Base-by-base conservation (phyloP, 2,113 vertebrate genomes). In the Zosterops borbonicus region DNA sequence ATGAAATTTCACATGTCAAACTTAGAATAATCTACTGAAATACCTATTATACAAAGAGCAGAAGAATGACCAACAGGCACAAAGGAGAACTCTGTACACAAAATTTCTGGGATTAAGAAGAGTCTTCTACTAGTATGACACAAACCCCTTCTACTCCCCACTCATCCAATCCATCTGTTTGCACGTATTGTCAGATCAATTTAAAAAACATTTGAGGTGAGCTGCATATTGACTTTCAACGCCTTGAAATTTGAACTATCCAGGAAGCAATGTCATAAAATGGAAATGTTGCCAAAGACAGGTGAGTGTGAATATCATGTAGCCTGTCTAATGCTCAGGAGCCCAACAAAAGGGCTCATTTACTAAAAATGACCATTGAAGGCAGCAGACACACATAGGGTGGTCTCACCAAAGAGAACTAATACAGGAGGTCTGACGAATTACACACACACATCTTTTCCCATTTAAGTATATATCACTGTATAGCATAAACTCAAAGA, bases 261-360 rank as follows among this genome's bases (percentile, higher is more conserved):
- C 28, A 71, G 14, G 13, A 81, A 85, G 4, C 46, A 79, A 73
- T 22, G 44, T 12, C 52, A 75, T 59, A 21, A 74, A 89, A 67
- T 8, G 18, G 42, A 65, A 83, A 77, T 3, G 2, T 2, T 83
- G 50, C 14, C 25, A 14, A 68, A 76, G 59, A 49, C 46, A 60
- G 22, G 33, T 0, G 4, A 56, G 5, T 3, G 65, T 50, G 79
- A 93, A 39, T 24, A 70, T 21, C 1, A 0, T 12, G 10, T 7
- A 27, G 20, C 4, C 70, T 67, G 69, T 37, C n/a, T 37, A 60
- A 79, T 4, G 12, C 28, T 58, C 31, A n/a, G 49, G 8, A 80
- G 42, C 14, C 20, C 59, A 74, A 19, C 11, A 50, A 35, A 74
- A 55, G 5, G 11, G 13, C 13, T 80, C 52, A 19, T 87, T 69